Conservation (phyloP, 2,888 invertebrate genomes). For the Diploptera punctata region DNA sequence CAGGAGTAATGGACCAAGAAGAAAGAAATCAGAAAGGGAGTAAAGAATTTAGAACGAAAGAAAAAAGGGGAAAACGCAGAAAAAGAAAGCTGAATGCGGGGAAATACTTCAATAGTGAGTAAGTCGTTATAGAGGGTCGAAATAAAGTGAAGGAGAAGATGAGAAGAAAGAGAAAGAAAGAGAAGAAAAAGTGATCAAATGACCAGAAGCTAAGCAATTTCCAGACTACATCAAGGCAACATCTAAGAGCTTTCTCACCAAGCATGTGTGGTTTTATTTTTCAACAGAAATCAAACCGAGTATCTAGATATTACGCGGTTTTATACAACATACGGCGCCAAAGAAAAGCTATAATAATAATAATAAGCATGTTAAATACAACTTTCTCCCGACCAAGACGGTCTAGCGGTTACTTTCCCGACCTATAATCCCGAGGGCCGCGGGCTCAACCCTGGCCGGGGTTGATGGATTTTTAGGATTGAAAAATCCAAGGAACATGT, state of each 20-base stretch:
- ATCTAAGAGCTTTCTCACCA: neutral
- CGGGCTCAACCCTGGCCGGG: too few relatives aligned
- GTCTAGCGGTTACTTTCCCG: too few relatives aligned
- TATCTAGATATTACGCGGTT: too few relatives aligned
- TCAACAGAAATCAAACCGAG: too few relatives aligned
- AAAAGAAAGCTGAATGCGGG: neutral
- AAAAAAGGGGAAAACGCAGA: neutral
- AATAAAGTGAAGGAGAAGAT: neutral
- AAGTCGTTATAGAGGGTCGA: neutral
- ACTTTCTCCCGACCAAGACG: too few relatives aligned
- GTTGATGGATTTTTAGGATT: too few relatives aligned
- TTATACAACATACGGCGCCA: too few relatives aligned
- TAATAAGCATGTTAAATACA: too few relatives aligned
- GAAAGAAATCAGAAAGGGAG: neutral
- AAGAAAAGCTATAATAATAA: too few relatives aligned
- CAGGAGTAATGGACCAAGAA: slow-evolving; percentile 17
- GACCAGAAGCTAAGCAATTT: neutral
- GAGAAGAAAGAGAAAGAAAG: neutral
- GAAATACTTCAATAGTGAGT: neutral
- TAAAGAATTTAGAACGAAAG: neutral
- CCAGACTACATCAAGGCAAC: neutral
- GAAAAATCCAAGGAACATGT: too few relatives aligned
- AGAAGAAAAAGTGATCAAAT: slow-evolving; percentile 3
- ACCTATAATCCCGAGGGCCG: too few relatives aligned
- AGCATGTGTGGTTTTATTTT: too few relatives aligned